These are phyloP conservation scores for Mesoligia furuncula DNA, from an alignment of 2,888 invertebrate genomes.

Conservation along the genomic window DNA sequence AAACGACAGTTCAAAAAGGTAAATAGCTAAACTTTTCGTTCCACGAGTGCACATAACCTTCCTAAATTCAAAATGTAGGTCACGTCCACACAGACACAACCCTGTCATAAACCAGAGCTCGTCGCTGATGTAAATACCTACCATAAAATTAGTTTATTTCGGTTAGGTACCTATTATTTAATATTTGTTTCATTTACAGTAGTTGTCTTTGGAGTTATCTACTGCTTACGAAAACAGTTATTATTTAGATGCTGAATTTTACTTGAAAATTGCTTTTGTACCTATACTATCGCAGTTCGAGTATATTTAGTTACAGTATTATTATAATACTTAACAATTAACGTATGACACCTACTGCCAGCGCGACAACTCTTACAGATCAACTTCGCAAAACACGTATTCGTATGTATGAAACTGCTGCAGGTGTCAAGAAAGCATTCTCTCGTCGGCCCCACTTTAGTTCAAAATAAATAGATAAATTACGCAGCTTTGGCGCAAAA, in stretches of 20 bases:
- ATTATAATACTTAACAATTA: not conserved
- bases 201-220: not conserved
- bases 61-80: conserved; percentile 25
- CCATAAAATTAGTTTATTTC: conserved; percentile 30
- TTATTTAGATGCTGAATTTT: not conserved
- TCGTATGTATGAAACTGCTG: too few species aligned
- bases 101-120: conserved; percentile 15
- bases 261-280: not conserved
- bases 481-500: too few species aligned
- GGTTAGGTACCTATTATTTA: conserved; percentile 23
- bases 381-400: too few species aligned
- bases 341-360: not conserved
- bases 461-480: not conserved
- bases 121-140: conserved; percentile 22
- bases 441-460: too few species aligned
- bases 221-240: not conserved
- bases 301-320: not conserved
- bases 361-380: too few species aligned
- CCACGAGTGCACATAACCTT: not conserved
- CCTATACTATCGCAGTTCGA: not conserved
- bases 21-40: not conserved
- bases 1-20: not conserved
- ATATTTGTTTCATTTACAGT: too few species aligned
- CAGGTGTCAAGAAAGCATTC: too few species aligned
- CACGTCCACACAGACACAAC: conserved; percentile 21